Percentiles rank a stretch among this genome's conserved stretches.
Evolutionary conservation across 2,113 vertebrate species (phyloP).

Genomic region (Mustela lutreola): DNA sequence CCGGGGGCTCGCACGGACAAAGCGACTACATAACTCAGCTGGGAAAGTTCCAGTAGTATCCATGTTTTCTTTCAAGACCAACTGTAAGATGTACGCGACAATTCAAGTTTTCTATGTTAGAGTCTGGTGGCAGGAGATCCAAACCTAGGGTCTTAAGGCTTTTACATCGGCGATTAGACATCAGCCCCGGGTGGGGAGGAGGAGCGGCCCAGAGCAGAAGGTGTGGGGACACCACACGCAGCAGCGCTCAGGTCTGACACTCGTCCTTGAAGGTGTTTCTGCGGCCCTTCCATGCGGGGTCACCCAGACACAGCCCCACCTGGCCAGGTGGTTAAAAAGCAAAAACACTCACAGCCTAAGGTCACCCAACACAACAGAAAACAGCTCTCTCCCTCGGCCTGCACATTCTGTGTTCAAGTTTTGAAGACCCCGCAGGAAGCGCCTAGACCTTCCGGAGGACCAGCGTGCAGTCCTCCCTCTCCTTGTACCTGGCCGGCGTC

Average conservation of each 20-base stretch:
- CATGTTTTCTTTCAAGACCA: conserved; percentile 59
- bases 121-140: conserved; percentile 55
- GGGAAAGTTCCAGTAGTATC: conserved; percentile 72
- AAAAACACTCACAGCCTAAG: conserved; percentile 86
- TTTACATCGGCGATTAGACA: conserved; percentile 47
- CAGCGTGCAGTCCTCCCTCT: conserved; percentile 95
- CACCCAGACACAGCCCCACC: conserved; percentile 81
- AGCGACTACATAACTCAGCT: conserved; percentile 31
- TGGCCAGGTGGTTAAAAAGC: conserved; percentile 82
- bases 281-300: conserved; percentile 73
- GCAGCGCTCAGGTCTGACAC: background rate
- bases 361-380: conserved; percentile 81
- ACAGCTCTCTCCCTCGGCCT: conserved; percentile 81
- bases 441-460: conserved; percentile 95
- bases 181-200: background rate
- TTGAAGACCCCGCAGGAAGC: conserved; percentile 71
- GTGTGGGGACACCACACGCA: background rate
- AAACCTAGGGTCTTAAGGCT: conserved; percentile 73
- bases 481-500: conserved; percentile 87
- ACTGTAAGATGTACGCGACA: background rate
- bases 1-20: background rate
- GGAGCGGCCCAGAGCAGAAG: too few species aligned
- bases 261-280: conserved; percentile 33
- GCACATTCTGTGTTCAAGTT: conserved; percentile 77
- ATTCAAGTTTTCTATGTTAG: conserved; percentile 72